Evolutionary conservation across 1,140 invertebrate genomes (phyloP).

Genomic region (Drosophila ohnishii): DNA sequence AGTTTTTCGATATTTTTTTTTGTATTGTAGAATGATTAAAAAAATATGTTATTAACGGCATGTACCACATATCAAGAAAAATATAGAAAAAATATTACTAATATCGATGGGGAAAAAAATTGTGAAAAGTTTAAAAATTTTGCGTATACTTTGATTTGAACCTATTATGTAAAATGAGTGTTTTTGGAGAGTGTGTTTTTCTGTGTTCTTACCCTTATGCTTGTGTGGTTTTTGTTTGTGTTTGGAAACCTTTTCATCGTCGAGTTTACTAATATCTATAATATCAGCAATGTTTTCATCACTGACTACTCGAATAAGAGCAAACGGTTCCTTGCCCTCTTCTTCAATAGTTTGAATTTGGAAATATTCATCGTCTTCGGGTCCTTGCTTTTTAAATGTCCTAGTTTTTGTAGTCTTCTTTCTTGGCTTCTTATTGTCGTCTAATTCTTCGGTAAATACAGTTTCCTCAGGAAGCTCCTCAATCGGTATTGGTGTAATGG

Average conservation of each 20-base stretch:
- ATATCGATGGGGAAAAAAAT: slow-evolving; percentile 3
- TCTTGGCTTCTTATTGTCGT: slow-evolving; percentile 75
- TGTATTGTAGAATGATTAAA: slow-evolving; percentile 49
- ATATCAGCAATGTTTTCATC: slow-evolving; percentile 80
- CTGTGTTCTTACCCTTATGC: slow-evolving; percentile 81
- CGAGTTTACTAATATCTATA: slow-evolving; percentile 79
- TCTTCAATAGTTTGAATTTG: slow-evolving; percentile 83
- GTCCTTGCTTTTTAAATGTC: slow-evolving; percentile 77
- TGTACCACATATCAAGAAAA: slow-evolving; percentile 1
- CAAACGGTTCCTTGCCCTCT: slow-evolving; percentile 82
- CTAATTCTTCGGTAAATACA: slow-evolving; percentile 78
- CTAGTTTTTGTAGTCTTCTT: slow-evolving; percentile 80
- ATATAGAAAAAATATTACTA: slow-evolving; percentile 8
- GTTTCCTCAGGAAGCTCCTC: slow-evolving; percentile 82
- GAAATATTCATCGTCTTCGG: slow-evolving; percentile 75
- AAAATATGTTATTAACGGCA: slow-evolving; percentile 57
- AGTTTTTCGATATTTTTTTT: slow-evolving; percentile 26
- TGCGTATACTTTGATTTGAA: slow-evolving; percentile 66
- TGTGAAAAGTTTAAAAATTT: not conserved
- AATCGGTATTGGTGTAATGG: slow-evolving; percentile 58
- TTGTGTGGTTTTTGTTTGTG: slow-evolving; percentile 78
- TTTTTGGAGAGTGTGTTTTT: slow-evolving; percentile 59
- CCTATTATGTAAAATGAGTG: slow-evolving; percentile 40
- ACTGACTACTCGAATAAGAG: slow-evolving; percentile 76
- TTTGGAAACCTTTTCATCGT: slow-evolving; percentile 76